Evolutionary conservation across 2,113 vertebrate species (phyloP), one percentile per base, ranked within the genome.

Genomic region (Hypomesus transpacificus): DNA sequence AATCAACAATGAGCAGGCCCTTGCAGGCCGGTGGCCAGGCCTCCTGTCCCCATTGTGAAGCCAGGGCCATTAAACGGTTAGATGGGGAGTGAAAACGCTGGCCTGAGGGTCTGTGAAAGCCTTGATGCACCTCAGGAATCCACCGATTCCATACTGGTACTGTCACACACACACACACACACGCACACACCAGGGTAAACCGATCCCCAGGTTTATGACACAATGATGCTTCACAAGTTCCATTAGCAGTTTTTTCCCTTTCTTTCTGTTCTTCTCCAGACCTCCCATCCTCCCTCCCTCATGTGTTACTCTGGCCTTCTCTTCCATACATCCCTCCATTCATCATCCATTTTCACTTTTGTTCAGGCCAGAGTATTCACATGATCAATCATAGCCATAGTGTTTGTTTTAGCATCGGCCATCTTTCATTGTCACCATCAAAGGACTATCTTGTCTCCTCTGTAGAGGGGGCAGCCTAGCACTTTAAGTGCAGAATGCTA

Each of bases 381-480:
- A 57, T 71, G 73, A 79, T 75, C 64, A 75, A 79, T 79, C 77
- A 75, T 71, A 75, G 64, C 24, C 50, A 17, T 16, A 22, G 68
- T 78, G 76, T 78, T 78, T 74, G 73, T 60, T 75, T 71, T 79
- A 77, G 73, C 77, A 31, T 65, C 60, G 18, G 64, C 77, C 73
- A 79, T 79, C 77, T 79, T 79, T 79, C 77, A 79, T 61, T 79
- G 77, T 79, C 77, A 71, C 77, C 77, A 79, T 79, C 77, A 79
- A 79, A 79, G 77, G 77, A 50, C 31, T 56, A 14, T 68, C 73
- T 74, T 71, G 66, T 75, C 73, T 66, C n/a, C 65, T 70, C 60
- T 68, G 54, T 59, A 60, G 58, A 39, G 24, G 53, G 53, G n/a
- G 53, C 16, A 56, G 53, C 16, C 39, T 46, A 46, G 39, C 39